These are phyloP conservation scores for Oeneis ivallda DNA, from an alignment of 2,888 invertebrate species.

Conservation along the genomic window DNA sequence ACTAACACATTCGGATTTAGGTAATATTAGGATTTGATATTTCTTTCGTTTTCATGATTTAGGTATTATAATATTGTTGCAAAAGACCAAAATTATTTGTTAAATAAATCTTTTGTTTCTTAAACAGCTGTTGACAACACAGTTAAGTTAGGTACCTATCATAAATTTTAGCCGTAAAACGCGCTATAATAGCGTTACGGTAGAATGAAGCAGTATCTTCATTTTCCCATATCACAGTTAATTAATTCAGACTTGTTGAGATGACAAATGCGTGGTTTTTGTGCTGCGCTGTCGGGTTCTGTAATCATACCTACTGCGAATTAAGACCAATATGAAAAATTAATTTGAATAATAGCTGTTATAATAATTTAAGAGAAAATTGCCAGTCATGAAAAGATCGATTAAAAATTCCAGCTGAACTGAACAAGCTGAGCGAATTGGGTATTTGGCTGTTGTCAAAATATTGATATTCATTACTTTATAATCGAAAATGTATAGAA, in stretches of 20 bases:
- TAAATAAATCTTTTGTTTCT: no score
- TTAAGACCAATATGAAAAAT: neutral
- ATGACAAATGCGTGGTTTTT: conserved; percentile 14
- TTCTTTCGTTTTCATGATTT: no score
- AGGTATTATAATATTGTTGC: no score
- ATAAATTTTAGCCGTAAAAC: neutral
- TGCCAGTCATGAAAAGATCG: neutral
- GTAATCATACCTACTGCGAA: conserved; percentile 1
- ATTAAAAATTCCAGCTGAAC: no score
- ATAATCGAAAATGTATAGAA: no score
- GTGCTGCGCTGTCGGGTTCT: neutral
- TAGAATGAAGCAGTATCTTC: neutral
- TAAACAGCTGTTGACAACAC: neutral
- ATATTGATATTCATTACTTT: no score
- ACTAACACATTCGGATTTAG: no score
- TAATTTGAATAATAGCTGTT: conserved; percentile 6
- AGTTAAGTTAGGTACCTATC: no score
- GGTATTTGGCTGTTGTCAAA: no score
- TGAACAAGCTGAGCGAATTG: no score
- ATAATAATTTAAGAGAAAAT: neutral
- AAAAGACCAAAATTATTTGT: no score
- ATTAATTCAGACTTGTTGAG: conserved; percentile 8
- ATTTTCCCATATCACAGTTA: conserved; percentile 18
- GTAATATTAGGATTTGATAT: no score
- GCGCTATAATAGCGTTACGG: neutral